These are phyloP conservation scores for Lerema accius DNA, from an alignment of 1,140 invertebrate genomes.

Conservation along the genomic window DNA sequence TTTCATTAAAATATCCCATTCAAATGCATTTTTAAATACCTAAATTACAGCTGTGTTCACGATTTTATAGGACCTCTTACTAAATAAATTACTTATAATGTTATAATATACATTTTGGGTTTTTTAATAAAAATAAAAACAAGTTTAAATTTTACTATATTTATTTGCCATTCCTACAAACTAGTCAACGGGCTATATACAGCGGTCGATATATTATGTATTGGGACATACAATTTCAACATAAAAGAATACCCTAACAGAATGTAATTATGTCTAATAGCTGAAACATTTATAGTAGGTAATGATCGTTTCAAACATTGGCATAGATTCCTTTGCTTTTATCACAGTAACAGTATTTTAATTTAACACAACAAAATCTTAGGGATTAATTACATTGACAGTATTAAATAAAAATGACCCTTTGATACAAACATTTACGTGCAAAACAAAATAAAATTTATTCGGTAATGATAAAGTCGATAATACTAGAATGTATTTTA, in stretches of 20 bases:
- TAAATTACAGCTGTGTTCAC: no score
- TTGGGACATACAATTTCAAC: constrained; percentile 19
- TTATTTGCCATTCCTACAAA: constrained; percentile 71
- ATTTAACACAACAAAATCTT: neutral
- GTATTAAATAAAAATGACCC: neutral
- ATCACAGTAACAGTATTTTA: neutral
- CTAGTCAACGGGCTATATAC: constrained; percentile 77
- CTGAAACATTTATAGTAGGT: neutral
- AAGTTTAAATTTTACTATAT: constrained; percentile 41
- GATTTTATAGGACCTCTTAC: neutral
- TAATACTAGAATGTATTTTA: constrained; percentile 25
- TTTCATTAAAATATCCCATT: no score
- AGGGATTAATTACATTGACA: neutral
- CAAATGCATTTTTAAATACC: no score
- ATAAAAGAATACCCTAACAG: constrained; percentile 7
- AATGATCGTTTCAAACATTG: neutral
- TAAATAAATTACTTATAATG: no score
- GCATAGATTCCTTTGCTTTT: neutral
- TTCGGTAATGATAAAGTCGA: neutral
- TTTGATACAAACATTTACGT: neutral
- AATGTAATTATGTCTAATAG: neutral
- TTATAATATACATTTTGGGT: no score
- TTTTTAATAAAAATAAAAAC: constrained; percentile 42
- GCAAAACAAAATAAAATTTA: neutral
- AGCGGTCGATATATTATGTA: constrained; percentile 39